Base-by-base conservation (phyloP, 2,113 vertebrate species). In the Meleagris gallopavo region DNA sequence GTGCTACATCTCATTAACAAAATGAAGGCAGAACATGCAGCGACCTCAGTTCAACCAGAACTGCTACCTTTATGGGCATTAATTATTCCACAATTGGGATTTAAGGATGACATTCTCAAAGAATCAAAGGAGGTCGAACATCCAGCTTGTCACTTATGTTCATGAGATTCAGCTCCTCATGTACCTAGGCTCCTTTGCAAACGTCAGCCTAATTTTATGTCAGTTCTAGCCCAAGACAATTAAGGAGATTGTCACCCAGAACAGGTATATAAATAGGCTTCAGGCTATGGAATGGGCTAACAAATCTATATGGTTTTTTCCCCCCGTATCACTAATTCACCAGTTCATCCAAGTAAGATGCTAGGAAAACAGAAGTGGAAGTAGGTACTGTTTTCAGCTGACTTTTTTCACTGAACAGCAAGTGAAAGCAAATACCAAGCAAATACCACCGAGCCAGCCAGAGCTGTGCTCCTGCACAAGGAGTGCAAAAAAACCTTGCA, bases 101-200 rank as follows among this genome's bases (percentile, higher is more conserved):
- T 92, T 92, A 90, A 36, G 62, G 45, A 30, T 76, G 78, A 82
- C 41, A 45, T 58, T 15, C 74, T 85, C 45, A 32, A 84, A 55
- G 45, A 94, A 89, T 87, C 62, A 89, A 87, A 87, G 48, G 54
- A n/a, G 86, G 24, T 72, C 86, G 80, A 89, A 40, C 57, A 84
- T 38, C 62, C 45, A 41, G 82, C 27, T 67, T 30, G 50, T 90
- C 41, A 20, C 65, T 90, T 85, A 75, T 89, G 54, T 79, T 87
- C 60, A 41, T 38, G 62, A 78, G 74, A 73, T 70, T 50, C 58
- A 90, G 89, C 50, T 88, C 41, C 48, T 81, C 54, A 20, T 85
- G 81, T 82, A 91, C 76, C 66, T 84, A 82, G 81, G 78, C 66
- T 90, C 81, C 74, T 90, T 41, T 83, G 69, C 82, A 90, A 93